A percentile compares a stretch with the other conserved stretches of the same genome.
These are phyloP conservation scores for Strix aluco DNA, from an alignment of 2,113 vertebrate genomes.

Conservation along the genomic window DNA sequence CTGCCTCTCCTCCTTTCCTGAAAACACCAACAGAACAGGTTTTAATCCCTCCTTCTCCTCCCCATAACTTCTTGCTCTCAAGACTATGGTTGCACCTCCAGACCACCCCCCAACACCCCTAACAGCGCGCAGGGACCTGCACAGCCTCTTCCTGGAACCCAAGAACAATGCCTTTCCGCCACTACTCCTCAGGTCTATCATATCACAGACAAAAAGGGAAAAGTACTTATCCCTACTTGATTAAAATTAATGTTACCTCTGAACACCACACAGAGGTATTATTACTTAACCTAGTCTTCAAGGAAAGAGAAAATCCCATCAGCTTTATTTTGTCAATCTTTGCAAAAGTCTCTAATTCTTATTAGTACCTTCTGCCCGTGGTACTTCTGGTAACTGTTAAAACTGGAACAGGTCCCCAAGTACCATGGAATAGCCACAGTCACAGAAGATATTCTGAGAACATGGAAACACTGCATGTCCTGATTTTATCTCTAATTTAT, in stretches of 20 bases:
- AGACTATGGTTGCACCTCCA: background rate
- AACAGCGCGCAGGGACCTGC: fast-evolving
- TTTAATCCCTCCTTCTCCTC: background rate
- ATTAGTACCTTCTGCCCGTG: background rate
- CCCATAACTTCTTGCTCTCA: background rate
- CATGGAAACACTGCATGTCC: conserved; percentile 6
- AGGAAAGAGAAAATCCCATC: conserved; percentile 49
- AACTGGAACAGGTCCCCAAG: conserved; percentile 62
- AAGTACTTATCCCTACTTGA: conserved; percentile 28
- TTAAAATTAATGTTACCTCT: conserved; percentile 52
- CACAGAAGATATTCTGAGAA: conserved; percentile 33
- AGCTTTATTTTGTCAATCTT: conserved; percentile 61
- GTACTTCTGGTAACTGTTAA: conserved; percentile 41
- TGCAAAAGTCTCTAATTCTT: conserved; percentile 52
- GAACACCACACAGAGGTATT: conserved; percentile 28
- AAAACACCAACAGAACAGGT: background rate
- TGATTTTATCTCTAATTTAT: conserved; percentile 48
- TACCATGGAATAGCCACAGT: conserved; percentile 22
- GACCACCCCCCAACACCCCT: background rate
- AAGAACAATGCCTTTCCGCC: background rate
- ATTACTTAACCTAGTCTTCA: conserved; percentile 8
- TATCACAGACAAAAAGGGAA: background rate
- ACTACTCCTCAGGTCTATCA: background rate
- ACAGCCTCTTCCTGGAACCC: background rate
- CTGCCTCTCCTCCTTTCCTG: background rate